Conservation (phyloP, 2,113 vertebrate genomes). For the Lycaon pictus region DNA sequence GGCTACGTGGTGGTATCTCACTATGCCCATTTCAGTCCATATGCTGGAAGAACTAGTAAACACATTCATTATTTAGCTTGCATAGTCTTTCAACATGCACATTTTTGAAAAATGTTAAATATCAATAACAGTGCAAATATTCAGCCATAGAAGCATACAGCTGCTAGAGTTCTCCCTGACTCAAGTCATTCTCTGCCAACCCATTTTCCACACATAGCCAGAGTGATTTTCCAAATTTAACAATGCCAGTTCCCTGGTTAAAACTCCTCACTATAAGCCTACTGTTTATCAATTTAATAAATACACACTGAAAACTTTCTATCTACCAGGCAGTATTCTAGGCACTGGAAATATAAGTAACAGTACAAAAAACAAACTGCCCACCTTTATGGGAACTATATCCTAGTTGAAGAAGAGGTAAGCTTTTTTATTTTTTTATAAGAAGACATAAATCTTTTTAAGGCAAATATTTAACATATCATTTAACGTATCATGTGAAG, state of each 20-base stretch:
- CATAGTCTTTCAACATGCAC: not conserved
- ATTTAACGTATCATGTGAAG: not conserved
- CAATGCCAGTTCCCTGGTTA: not conserved
- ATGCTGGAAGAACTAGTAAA: not conserved
- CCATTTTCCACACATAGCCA: not conserved
- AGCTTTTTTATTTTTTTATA: not conserved
- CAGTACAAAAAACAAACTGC: not conserved
- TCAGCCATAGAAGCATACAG: not conserved
- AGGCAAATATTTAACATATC: slow-evolving; percentile 9
- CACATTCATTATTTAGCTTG: not conserved
- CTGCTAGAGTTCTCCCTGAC: not conserved
- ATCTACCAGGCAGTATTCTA: not conserved
- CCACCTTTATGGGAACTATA: not conserved
- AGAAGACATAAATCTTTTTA: not conserved
- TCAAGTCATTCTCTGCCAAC: not conserved
- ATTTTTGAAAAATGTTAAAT: not conserved
- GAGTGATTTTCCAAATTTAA: not conserved
- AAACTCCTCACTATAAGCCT: not conserved
- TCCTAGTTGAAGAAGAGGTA: not conserved
- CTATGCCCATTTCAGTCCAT: not conserved
- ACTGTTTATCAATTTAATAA: not conserved
- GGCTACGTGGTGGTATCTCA: not conserved
- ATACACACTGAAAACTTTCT: not conserved
- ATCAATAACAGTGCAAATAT: slow-evolving; percentile 6
- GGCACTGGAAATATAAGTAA: not conserved